phyloP scores from a whole-genome alignment of 2,888 invertebrate genomes.

The Pimpla rufipes region DNA sequence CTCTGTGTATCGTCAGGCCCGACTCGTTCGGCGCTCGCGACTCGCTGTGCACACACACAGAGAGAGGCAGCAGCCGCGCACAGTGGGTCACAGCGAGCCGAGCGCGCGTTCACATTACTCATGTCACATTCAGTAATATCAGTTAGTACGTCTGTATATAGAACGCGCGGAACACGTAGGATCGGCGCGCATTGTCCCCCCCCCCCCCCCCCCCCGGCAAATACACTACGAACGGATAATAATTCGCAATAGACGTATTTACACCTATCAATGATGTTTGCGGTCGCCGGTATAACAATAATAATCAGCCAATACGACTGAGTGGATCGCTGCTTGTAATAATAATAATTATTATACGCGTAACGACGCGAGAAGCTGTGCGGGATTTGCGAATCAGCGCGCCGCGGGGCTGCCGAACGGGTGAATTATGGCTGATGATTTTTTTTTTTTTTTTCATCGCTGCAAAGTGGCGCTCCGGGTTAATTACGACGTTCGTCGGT shows the following conservation, averaged over 20 bases:
- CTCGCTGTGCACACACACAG: not conserved
- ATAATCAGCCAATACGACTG: not conserved
- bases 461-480: too few species aligned
- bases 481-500: too few species aligned
- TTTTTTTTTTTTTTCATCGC: too few species aligned
- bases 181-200: not conserved
- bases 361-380: too few species aligned
- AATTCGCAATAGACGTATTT: not conserved
- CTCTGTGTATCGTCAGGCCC: slow-evolving; percentile 22
- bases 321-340: not conserved
- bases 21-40: slow-evolving; percentile 3
- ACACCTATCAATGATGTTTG: not conserved
- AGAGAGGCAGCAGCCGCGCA: too few species aligned
- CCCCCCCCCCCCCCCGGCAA: not conserved
- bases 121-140: slow-evolving; percentile 46
- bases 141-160: not conserved
- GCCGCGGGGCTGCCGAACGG: too few species aligned
- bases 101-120: slow-evolving; percentile 31
- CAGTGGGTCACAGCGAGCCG: too few species aligned
- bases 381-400: too few species aligned
- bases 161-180: not conserved
- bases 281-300: not conserved
- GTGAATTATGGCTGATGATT: not conserved
- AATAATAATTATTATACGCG: too few species aligned
- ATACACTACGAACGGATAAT: not conserved